Evolutionary conservation across 2,113 vertebrate species (phyloP), one percentile per base, ranked within the genome.

Genomic region (Paracanthobrama guichenoti): DNA sequence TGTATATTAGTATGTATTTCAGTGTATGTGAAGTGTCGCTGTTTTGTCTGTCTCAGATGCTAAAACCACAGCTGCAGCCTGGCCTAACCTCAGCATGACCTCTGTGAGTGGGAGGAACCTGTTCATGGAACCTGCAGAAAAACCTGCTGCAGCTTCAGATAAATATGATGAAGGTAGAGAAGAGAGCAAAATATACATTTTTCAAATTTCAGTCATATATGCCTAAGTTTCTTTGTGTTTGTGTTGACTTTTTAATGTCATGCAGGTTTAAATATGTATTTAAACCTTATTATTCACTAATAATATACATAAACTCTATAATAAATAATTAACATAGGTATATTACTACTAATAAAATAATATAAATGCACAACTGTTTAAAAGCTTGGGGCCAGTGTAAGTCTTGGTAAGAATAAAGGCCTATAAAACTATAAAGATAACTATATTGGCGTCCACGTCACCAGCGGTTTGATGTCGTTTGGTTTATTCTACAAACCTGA

Each of bases 61-160:
- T 4, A 80, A 93, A 48, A 98, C 97, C 71, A 91, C 90, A 0
- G 97, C 97, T 66, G 60, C 92, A 11, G 95, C 95, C 1, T 99
- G 98, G 98, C 96, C 97, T 20, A 95, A 94, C 3, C 5, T 96
- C 77, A 90, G 94, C 5, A 8, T 5, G 0, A 88, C 74, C 1
- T 77, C 86, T 0, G 92, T 93, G 0, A 95, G 93, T 0, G 93
- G 93, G 73, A 91, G 46, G 62, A 91, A 87, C 2, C 86, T 87
- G 85, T 86, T 86, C 81, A 28, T 93, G 0, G 88, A 90, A 0
- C 91, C 94, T 1, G 93, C 92, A 0, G 88, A 91, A 3, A 69
- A 1, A 81, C 67, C 77, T 44, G 42, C 48, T n/a, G 20, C 44
- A 28, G 6, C 81, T 71, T 76, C 85, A 22, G 74, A 64, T 11